A percentile compares a stretch with the other conserved stretches of the same genome.
Evolutionary conservation across 2,888 invertebrate genomes (phyloP).

Genomic region (Xanthorhoe spadicearia): DNA sequence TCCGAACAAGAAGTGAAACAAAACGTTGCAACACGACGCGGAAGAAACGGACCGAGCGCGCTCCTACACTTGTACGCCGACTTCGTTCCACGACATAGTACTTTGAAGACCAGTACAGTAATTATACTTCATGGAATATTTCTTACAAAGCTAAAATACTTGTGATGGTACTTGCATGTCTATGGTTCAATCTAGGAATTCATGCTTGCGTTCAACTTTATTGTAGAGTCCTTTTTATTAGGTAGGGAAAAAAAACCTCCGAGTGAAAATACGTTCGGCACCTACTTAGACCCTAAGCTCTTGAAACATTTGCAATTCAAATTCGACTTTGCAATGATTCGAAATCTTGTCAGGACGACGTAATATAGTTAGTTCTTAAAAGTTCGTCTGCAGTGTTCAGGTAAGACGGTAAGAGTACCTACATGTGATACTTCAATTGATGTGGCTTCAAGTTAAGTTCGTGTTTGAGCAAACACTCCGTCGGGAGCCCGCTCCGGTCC

Average conservation of each 20-base stretch:
- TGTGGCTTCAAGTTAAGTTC: neutral
- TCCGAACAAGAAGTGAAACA: slow-evolving; percentile 8
- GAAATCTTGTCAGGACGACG: neutral
- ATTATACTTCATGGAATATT: neutral
- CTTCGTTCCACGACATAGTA: neutral
- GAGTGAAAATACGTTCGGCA: neutral
- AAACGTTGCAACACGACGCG: neutral
- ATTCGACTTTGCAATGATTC: neutral
- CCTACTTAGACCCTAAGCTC: neutral
- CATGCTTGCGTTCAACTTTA: neutral
- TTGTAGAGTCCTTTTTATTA: neutral
- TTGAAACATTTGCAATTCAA: no score
- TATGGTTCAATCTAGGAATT: neutral
- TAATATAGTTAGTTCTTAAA: neutral
- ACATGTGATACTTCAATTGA: neutral
- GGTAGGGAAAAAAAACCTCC: neutral
- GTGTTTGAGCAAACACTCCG: neutral
- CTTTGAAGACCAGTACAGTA: neutral
- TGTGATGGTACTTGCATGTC: neutral
- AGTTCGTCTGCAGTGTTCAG: neutral
- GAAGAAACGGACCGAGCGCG: neutral
- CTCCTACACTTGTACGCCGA: neutral
- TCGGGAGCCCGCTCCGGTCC: neutral
- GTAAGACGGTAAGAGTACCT: neutral
- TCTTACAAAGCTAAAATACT: neutral